phyloP scores from a whole-genome alignment of 2,113 vertebrate genomes.

The Python bivittatus region DNA sequence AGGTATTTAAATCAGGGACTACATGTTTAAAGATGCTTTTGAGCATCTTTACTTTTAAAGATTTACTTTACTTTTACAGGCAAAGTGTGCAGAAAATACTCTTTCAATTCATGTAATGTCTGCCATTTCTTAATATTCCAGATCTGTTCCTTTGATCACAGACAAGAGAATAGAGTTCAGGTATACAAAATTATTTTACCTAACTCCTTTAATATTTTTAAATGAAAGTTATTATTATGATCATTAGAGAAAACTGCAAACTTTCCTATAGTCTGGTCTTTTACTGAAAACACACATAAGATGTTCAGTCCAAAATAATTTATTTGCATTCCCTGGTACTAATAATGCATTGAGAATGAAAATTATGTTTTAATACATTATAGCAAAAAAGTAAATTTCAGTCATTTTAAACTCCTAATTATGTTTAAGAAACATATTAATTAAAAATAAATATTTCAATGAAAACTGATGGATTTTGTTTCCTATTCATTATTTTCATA shows the following conservation, averaged over 20 bases:
- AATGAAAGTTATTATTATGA: not conserved
- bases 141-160: constrained; percentile 2
- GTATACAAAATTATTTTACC: constrained; percentile 8
- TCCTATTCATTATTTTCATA: not conserved
- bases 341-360: not conserved
- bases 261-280: not conserved
- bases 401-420: not conserved
- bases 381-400: not conserved
- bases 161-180: not conserved
- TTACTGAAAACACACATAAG: not conserved
- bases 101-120: not conserved
- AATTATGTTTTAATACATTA: not conserved
- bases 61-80: too few species aligned
- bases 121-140: constrained; percentile 44
- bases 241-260: not conserved
- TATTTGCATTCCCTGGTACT: not conserved
- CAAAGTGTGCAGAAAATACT: not conserved
- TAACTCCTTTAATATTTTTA: constrained; percentile 23
- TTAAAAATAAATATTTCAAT: not conserved
- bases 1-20: not conserved
- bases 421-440: not conserved
- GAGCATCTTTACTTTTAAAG: too few species aligned
- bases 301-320: not conserved
- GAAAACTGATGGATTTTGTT: not conserved
- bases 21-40: not conserved